Conservation (phyloP, 2,797 vertebrate genomes). For the Sebastes kiyomatsui region DNA sequence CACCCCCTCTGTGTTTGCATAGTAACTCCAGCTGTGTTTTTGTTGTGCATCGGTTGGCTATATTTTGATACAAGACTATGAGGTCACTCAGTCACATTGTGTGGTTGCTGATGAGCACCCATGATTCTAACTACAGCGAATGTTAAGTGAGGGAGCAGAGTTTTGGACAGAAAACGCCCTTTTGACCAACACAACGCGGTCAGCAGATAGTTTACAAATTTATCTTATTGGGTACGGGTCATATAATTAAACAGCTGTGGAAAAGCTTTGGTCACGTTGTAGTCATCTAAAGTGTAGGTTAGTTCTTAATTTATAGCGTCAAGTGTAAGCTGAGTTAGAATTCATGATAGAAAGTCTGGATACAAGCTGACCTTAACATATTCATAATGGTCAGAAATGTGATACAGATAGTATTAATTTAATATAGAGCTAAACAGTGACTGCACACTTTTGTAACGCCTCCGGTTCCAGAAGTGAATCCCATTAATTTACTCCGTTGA, state of each 20-base stretch:
- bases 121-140: conserved; percentile 54
- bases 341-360: background rate
- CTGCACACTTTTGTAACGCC: too few species aligned
- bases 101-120: conserved; percentile 69
- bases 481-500: too few species aligned
- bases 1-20: conserved; percentile 44
- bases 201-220: conserved; percentile 49
- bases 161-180: conserved; percentile 58
- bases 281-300: conserved; percentile 22
- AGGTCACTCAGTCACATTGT: conserved; percentile 67
- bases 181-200: conserved; percentile 61
- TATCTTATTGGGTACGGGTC: conserved; percentile 52
- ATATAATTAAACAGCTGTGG: conserved; percentile 57
- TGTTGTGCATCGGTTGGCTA: conserved; percentile 51
- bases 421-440: too few species aligned
- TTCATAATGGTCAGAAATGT: background rate
- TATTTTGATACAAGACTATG: conserved; percentile 64
- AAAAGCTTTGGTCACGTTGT: conserved; percentile 28
- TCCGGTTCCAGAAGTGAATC: too few species aligned
- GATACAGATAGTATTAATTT: background rate
- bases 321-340: background rate
- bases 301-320: conserved; percentile 6
- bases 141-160: conserved; percentile 67
- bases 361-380: background rate
- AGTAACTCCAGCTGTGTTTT: conserved; percentile 69